Evolutionary conservation across 2,888 invertebrate species (phyloP).

Genomic region (Acholoe squamosa): DNA sequence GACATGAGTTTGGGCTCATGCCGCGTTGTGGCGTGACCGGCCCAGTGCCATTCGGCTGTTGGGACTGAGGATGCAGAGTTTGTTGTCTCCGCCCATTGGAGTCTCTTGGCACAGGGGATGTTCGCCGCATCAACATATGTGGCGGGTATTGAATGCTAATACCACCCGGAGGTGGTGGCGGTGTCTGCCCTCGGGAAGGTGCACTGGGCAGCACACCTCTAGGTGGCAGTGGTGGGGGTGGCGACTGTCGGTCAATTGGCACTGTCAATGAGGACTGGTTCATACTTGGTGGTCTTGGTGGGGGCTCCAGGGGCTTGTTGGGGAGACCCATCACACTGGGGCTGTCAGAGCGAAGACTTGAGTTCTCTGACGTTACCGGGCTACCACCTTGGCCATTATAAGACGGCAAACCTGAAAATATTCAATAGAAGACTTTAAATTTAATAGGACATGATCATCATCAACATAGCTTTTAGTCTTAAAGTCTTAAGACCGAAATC

Average conservation of each 20-base stretch:
- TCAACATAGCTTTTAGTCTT: too few relatives aligned
- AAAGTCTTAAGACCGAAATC: too few relatives aligned
- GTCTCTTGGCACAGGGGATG: slow-evolving; percentile 88
- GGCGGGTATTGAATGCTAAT: not conserved
- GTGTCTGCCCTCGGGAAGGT: slow-evolving; percentile 84
- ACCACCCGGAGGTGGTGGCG: slow-evolving; percentile 82
- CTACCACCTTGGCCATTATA: slow-evolving; percentile 90
- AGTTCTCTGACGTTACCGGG: slow-evolving; percentile 85
- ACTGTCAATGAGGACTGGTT: slow-evolving; percentile 41
- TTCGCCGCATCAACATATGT: slow-evolving; percentile 88
- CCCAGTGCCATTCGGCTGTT: slow-evolving; percentile 64
- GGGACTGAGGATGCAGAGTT: not conserved
- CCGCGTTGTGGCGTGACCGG: slow-evolving; percentile 78
- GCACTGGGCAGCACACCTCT: slow-evolving; percentile 82
- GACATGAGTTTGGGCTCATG: slow-evolving; percentile 84
- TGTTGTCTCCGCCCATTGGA: slow-evolving; percentile 82
- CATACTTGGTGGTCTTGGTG: slow-evolving; percentile 62
- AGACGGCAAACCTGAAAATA: slow-evolving; percentile 54
- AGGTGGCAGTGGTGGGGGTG: slow-evolving; percentile 84
- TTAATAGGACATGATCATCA: too few relatives aligned
- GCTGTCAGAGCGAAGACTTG: slow-evolving; percentile 88
- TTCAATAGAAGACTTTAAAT: not conserved
- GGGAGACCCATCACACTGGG: slow-evolving; percentile 87
- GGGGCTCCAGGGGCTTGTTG: slow-evolving; percentile 74
- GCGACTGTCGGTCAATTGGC: slow-evolving; percentile 65